Base-by-base conservation (phyloP, 2,888 invertebrate species). In the Oscheius sp. region DNA sequence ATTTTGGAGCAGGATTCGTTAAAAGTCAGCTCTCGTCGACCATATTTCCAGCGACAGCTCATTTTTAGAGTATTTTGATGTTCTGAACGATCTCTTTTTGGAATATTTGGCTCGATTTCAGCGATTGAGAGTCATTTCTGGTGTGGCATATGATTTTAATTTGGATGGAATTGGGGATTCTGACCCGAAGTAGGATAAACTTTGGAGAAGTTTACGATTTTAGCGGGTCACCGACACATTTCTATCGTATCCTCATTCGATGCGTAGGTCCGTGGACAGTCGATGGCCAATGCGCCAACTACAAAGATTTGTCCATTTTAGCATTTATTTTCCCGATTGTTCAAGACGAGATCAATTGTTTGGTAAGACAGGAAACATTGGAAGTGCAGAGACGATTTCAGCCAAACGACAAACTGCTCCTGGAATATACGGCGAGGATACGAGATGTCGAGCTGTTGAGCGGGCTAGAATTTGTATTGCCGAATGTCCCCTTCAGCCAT, bases 101-200 rank as follows among this genome's bases (percentile, higher is more conserved):
- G 58, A 78, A 29, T 78, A 80, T 59, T 45, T 76, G n/a, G 68
- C 72, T 27, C 73, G 69, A 9, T 80, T 69, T 53, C 63, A 69
- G 13, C 72, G 74, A 23, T 52, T 80, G 41, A 72, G 61, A 9
- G 74, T 74, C 0, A 76, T 80, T 9, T 59, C 72, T 12, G 78
- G 80, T 55, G 63, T 71, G 0, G 75, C 80, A n/a, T 53, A 66
- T n/a, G 78, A 80, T 69, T 12, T n/a, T n/a, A 53, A 78, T 63
- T 66, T 69, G 13, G 78, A 80, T 59, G 80, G 80, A 13, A 27
- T 63, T 25, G 23, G 21, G 29, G 72, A 72, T 25, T 9, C 52
- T 52, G 49, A 68, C 16, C 29, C 55, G 18, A 23, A 21, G n/a
- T 16, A 68, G n/a, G 16, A 58, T 12, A 23, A 0, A n/a, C 25